phyloP scores from a whole-genome alignment of 2,888 invertebrate genomes.

The Synergus itoensis region DNA sequence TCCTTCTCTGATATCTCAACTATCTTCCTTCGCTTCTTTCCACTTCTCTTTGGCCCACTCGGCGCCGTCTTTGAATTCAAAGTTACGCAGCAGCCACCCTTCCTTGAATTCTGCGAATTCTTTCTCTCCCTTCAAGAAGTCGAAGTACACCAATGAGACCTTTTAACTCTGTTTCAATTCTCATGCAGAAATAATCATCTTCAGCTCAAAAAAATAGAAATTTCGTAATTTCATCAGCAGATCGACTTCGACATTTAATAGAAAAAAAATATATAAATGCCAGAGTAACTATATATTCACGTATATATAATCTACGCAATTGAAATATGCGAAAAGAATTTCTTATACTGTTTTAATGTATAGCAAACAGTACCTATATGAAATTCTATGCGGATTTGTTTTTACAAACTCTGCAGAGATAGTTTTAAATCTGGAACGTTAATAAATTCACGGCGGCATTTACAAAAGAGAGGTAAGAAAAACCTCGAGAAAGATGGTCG shows the following conservation, averaged over 20 bases:
- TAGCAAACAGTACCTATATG: neutral
- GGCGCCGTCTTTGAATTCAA: slow-evolving; percentile 47
- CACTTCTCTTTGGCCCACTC: slow-evolving; percentile 34
- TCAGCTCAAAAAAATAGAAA: neutral
- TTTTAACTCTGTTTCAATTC: slow-evolving; percentile 50
- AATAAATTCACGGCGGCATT: slow-evolving; percentile 40
- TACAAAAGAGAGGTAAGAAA: slow-evolving; percentile 32
- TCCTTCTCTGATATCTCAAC: slow-evolving; percentile 37
- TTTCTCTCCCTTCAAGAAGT: slow-evolving; percentile 54
- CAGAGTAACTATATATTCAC: neutral
- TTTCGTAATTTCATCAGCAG: neutral
- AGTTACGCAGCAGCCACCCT: slow-evolving; percentile 51
- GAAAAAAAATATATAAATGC: neutral
- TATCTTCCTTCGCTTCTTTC: slow-evolving; percentile 23
- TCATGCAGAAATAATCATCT: neutral
- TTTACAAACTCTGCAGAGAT: neutral
- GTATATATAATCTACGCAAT: neutral
- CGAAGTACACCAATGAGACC: slow-evolving; percentile 50
- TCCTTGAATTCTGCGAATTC: slow-evolving; percentile 55
- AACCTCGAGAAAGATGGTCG: slow-evolving; percentile 29
- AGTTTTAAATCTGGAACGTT: neutral
- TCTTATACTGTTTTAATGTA: neutral
- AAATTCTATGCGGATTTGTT: neutral
- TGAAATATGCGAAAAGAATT: neutral
- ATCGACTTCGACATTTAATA: neutral